Conservation (phyloP, 1,140 invertebrate species). For the Musca domestica region DNA sequence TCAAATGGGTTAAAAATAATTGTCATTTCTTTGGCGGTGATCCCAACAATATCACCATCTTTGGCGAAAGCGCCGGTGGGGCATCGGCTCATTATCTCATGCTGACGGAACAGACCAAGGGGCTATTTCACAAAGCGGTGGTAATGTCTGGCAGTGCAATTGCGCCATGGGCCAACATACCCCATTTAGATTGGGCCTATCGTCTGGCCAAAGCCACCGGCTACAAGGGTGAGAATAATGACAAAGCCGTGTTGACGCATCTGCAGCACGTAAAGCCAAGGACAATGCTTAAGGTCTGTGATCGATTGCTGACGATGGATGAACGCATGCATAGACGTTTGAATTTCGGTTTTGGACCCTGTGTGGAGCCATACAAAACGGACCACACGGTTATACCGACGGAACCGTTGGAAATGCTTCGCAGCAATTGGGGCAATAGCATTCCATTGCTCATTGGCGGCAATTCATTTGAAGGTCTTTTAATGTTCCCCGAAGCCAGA, state of each 20-base stretch:
- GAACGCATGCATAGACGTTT: slow-evolving; percentile 40
- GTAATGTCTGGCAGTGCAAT: slow-evolving; percentile 52
- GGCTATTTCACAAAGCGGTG: slow-evolving; percentile 53
- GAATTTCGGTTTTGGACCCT: slow-evolving; percentile 47
- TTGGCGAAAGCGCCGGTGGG: slow-evolving; percentile 56
- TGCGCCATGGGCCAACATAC: slow-evolving; percentile 44
- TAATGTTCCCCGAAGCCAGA: slow-evolving; percentile 44
- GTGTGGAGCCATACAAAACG: slow-evolving; percentile 47
- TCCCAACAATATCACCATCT: slow-evolving; percentile 55
- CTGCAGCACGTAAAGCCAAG: slow-evolving; percentile 47
- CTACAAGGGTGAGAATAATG: slow-evolving; percentile 37
- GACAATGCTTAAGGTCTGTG: slow-evolving; percentile 58
- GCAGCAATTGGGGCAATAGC: slow-evolving; percentile 49
- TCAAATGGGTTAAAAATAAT: slow-evolving; percentile 64
- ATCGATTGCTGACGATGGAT: slow-evolving; percentile 43
- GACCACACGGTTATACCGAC: slow-evolving; percentile 45
- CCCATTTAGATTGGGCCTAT: slow-evolving; percentile 45
- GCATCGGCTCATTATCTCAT: slow-evolving; percentile 60
- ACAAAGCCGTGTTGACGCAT: slow-evolving; percentile 37
- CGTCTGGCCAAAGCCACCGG: slow-evolving; percentile 47
- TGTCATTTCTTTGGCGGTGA: slow-evolving; percentile 61
- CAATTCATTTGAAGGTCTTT: slow-evolving; percentile 52
- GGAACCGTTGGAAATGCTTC: slow-evolving; percentile 49
- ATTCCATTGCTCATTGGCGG: slow-evolving; percentile 54
- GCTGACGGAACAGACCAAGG: slow-evolving; percentile 56